Percentiles rank a stretch among this genome's conserved stretches.
Evolutionary conservation across 2,888 invertebrate genomes (phyloP).

Genomic region (Drosophila atripex): DNA sequence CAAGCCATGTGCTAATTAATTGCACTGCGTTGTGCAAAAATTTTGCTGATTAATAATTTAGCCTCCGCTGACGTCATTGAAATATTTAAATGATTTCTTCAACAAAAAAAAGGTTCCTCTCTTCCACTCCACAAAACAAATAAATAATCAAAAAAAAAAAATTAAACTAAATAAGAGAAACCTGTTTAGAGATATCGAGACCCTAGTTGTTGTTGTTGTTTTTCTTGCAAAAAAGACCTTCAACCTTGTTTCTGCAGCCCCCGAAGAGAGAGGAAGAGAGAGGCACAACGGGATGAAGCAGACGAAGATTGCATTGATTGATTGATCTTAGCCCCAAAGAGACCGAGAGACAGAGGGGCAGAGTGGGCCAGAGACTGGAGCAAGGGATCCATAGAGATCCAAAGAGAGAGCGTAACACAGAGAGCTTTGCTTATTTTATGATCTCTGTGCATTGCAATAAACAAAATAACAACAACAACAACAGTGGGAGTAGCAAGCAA

Average conservation of each 20-base stretch:
- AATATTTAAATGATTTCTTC: slow-evolving; percentile 36
- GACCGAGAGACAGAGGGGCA: not conserved
- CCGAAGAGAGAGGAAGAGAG: slow-evolving; percentile 29
- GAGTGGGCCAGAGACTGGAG: too few species aligned
- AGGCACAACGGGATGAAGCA: too few species aligned
- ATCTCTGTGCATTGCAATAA: slow-evolving; percentile 2
- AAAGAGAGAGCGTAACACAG: slow-evolving; percentile 2
- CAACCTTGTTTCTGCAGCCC: slow-evolving; percentile 60
- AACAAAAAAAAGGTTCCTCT: slow-evolving; percentile 3
- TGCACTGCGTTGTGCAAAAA: slow-evolving; percentile 12
- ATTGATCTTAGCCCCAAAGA: slow-evolving; percentile 26
- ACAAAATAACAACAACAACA: slow-evolving; percentile 6
- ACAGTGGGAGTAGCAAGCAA: not conserved
- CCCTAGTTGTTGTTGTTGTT: slow-evolving; percentile 19
- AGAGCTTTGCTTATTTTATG: slow-evolving; percentile 16
- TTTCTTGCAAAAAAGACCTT: slow-evolving; percentile 71
- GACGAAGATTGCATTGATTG: slow-evolving; percentile 21
- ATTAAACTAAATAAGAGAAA: slow-evolving; percentile 12
- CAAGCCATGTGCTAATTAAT: slow-evolving; percentile 24
- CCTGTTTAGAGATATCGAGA: slow-evolving; percentile 28
- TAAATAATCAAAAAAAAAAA: too few species aligned
- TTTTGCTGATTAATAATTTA: slow-evolving; percentile 29
- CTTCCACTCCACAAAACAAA: slow-evolving; percentile 15
- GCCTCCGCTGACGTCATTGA: slow-evolving; percentile 39
- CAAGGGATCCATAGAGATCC: not conserved